A percentile compares a stretch with the other conserved stretches of the same genome.
phyloP scores from a whole-genome alignment of 2,113 vertebrate genomes.

The Nerophis lumbriciformis region DNA sequence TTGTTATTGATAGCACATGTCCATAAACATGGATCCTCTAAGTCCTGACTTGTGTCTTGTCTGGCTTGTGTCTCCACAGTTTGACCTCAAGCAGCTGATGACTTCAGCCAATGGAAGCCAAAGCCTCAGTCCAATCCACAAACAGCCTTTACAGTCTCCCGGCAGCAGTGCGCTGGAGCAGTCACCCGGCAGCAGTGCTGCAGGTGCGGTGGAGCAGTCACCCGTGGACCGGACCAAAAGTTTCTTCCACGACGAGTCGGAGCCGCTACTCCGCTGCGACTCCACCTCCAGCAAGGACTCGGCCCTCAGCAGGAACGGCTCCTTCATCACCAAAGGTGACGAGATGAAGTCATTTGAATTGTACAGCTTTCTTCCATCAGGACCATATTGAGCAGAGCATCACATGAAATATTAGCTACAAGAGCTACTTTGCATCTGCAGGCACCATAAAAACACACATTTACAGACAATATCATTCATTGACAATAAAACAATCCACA shows the following conservation, averaged over 20 bases:
- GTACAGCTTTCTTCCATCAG: no score
- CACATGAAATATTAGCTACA: no score
- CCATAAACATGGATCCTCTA: no score
- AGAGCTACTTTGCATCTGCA: no score
- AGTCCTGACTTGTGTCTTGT: background rate
- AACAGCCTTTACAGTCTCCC: constrained; percentile 66
- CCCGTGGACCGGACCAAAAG: constrained; percentile 85
- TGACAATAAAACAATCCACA: no score
- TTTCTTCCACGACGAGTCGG: constrained; percentile 91
- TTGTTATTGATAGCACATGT: no score
- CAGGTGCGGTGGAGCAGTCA: constrained; percentile 77
- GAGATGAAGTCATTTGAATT: background rate
- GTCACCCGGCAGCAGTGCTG: constrained; percentile 65
- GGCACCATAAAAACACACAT: no score
- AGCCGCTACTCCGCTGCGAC: constrained; percentile 93
- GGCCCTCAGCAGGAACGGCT: constrained; percentile 88
- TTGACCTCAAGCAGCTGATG: constrained; percentile 85
- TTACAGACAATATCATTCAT: no score
- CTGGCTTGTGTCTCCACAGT: constrained; percentile 55
- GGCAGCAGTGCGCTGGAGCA: constrained; percentile 68
- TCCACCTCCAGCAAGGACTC: constrained; percentile 96
- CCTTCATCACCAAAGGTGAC: constrained; percentile 99
- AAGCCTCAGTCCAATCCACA: constrained; percentile 72
- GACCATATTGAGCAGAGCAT: no score
- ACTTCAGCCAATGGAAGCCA: constrained; percentile 77